Base-by-base conservation (phyloP, 2,113 vertebrate species). In the Nettapus auritus region DNA sequence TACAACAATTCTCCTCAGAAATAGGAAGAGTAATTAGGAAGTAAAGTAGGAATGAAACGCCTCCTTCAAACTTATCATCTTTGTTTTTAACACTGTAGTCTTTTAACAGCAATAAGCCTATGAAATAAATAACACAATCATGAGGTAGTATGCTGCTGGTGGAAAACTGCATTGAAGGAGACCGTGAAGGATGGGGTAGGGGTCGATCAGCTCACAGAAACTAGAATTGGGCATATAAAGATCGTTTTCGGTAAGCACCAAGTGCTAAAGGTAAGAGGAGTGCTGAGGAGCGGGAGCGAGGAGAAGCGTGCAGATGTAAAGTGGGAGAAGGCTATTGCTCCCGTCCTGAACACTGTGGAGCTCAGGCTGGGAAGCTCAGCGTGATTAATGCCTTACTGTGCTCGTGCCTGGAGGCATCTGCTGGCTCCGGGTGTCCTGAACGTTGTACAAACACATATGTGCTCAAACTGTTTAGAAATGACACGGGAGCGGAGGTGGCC, bases 391-490 rank as follows among this genome's bases (percentile, higher is more conserved):
- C 62, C 78, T 90, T 68, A 44, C 42, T 84, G 56, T 78, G 64
- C 78, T 91, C 44, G 48, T 82, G 81, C 80, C 73, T 11, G 8
- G 78, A 88, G 93, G 76, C 8, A 9, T 91, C 88, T 86, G 71
- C 87, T 82, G 89, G 78, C 64, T 88, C 79, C 81, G 80, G 55
- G 62, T 83, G 62, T 91, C 86, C 90, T 68, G 67, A 83, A 82
- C 69, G 26, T 81, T 88, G 76, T 90, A 71, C 92, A 93, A 96
- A 94, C 90, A 86, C 73, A 38, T 70, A 55, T 60, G 89, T 80
- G 79, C 87, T 94, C 66, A 86, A 80, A 85, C 52, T 40, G 77
- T 90, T 93, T 60, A 71, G 64, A 83, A 93, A 55, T 23, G 8
- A 28, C 56, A 31, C 33, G 71, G 60, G 60, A 89, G 33, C 70